Evolutionary conservation across 1,140 invertebrate species (phyloP), one percentile per base, ranked within the genome.

Genomic region (Caenorhabditis inopinata): DNA sequence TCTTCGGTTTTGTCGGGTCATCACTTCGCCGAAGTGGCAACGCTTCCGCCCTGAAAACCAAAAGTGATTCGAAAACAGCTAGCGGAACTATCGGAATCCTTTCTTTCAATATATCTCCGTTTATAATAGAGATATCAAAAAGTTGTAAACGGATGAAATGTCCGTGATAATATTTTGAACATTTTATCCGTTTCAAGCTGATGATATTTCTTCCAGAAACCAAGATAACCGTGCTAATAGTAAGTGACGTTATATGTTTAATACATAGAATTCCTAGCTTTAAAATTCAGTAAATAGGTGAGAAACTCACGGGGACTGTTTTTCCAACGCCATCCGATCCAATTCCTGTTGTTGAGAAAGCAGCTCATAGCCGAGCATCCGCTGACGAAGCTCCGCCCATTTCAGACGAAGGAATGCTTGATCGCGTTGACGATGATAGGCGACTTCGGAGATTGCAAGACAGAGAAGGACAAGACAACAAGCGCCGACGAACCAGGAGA

Each of bases 381-480:
- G 27, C 35, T 79, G 78, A 7, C 78, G 78, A 45, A 79, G 78
- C 51, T 79, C 78, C 18, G 78, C 78, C 85, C 86, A 87, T 25
- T 84, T 86, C 47, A 87, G 82, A 76, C 86, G 83, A 48, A 87
- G 86, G 81, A 88, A 87, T 32, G 88, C 88, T 53, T 87, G 83
- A 74, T 87, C 86, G 11, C 86, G 77, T 76, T 87, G 87, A 32
- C 86, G 78, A 51, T 88, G 88, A 58, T 87, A 87, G 27, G 86
- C 86, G 45, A 87, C 87, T 78, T 87, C 86, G 23, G 85, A 86
- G 25, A 87, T 78, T 42, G 83, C 81, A 14, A 87, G 73, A 23
- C 85, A 86, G 58, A 87, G 85, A 14, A 87, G 49, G 38, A 85
- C 85, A 42, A 87, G 81, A 11, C 88, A 68, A 75, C 88, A 87